These are phyloP conservation scores for Equus przewalskii DNA, from an alignment of 2,113 vertebrate species.

Conservation along the genomic window DNA sequence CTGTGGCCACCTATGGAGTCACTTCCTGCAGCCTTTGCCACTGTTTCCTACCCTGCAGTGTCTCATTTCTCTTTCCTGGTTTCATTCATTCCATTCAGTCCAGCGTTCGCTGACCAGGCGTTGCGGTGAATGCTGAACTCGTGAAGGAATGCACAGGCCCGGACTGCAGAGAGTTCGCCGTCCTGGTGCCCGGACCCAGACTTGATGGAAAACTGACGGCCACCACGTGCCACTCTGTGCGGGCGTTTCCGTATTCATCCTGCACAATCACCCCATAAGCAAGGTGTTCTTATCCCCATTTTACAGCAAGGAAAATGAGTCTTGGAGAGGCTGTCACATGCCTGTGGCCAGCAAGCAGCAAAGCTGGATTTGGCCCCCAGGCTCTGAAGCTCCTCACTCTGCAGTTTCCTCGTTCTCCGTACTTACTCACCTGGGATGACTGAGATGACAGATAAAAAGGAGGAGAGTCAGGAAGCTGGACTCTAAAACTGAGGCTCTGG, in stretches of 20 bases:
- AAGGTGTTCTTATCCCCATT: background rate
- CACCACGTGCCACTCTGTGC: background rate
- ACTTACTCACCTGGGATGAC: background rate
- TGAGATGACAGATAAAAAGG: background rate
- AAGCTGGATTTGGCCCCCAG: background rate
- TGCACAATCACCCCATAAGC: background rate
- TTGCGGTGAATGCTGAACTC: accelerated
- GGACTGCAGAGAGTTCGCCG: background rate
- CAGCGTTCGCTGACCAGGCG: background rate
- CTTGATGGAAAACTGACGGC: background rate
- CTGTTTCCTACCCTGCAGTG: background rate
- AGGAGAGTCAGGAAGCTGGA: background rate
- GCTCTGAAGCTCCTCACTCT: background rate
- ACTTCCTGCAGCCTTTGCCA: background rate
- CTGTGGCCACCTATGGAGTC: background rate
- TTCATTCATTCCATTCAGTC: background rate
- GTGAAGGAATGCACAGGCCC: background rate
- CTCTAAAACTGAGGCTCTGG: background rate
- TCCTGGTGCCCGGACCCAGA: background rate
- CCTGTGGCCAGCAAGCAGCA: background rate
- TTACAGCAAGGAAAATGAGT: background rate
- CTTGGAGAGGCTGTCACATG: background rate
- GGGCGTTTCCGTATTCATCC: background rate
- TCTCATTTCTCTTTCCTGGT: background rate
- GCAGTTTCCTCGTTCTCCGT: background rate